Percentiles rank a stretch among this genome's conserved stretches.
Conservation (phyloP, 2,113 vertebrate genomes). For the Oreochromis aureus region DNA sequence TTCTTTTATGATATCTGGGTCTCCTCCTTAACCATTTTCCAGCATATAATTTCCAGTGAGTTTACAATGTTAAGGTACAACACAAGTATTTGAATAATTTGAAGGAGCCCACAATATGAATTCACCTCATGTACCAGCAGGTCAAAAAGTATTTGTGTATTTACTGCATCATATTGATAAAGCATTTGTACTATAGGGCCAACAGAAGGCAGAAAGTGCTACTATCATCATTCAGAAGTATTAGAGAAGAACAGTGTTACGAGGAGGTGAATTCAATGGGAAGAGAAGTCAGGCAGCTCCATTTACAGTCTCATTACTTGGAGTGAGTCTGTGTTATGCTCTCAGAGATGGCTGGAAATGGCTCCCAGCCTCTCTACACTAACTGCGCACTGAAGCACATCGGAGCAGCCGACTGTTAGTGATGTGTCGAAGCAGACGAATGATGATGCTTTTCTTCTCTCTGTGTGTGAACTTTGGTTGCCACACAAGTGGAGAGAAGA, state of each 20-base stretch:
- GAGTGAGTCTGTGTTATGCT: slow-evolving; percentile 1
- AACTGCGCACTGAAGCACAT: slow-evolving; percentile 1
- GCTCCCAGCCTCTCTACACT: not conserved
- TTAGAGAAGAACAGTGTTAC: not conserved
- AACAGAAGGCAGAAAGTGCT: not conserved
- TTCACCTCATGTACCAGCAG: not conserved
- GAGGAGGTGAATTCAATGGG: not conserved
- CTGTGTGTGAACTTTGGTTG: not conserved
- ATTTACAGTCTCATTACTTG: slow-evolving; percentile 44
- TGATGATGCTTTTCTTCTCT: not conserved
- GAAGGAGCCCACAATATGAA: not conserved
- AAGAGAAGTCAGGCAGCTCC: not conserved
- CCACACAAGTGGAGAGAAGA: not conserved
- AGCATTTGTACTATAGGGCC: not conserved
- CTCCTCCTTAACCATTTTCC: not conserved
- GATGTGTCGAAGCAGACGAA: not conserved
- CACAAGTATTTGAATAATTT: not conserved
- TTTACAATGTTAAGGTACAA: not conserved
- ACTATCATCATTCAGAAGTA: not conserved
- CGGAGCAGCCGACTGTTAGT: not conserved
- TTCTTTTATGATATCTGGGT: not conserved
- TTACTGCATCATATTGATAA: not conserved
- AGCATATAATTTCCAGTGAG: not conserved
- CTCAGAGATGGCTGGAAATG: slow-evolving; percentile 21
- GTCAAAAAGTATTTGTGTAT: not conserved